Percentiles rank a stretch among this genome's conserved stretches.
Evolutionary conservation across 2,888 invertebrate species (phyloP).

Genomic region (Idaea dimidiata): DNA sequence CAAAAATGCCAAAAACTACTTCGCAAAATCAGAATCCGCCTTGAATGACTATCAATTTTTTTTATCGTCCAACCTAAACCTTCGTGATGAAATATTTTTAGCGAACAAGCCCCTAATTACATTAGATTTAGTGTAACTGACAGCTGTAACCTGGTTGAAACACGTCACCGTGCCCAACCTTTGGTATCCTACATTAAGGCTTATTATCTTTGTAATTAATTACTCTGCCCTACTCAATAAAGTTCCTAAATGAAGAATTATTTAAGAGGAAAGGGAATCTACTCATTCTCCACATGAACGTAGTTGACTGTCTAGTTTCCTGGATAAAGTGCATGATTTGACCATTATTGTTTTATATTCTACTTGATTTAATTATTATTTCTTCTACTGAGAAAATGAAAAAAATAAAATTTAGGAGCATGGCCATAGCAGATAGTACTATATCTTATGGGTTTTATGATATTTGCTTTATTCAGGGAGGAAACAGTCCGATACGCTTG

Average conservation of each 20-base stretch:
- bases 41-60: background rate
- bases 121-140: slow-evolving; percentile 45
- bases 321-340: too few relatives aligned
- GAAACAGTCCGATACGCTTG: slow-evolving; percentile 6
- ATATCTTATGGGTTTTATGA: too few relatives aligned
- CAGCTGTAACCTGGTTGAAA: slow-evolving; percentile 43
- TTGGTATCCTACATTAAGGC: slow-evolving; percentile 44
- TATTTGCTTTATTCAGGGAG: too few relatives aligned
- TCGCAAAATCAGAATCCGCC: background rate
- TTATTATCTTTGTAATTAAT: slow-evolving; percentile 47
- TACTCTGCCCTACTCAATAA: slow-evolving; percentile 14
- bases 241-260: too few relatives aligned
- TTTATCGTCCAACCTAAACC: background rate
- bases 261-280: too few relatives aligned
- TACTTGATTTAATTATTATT: too few relatives aligned
- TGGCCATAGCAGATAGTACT: too few relatives aligned
- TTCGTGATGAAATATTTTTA: background rate
- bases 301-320: background rate
- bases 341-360: too few relatives aligned
- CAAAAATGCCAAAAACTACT: too few relatives aligned
- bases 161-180: slow-evolving; percentile 43
- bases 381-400: too few relatives aligned
- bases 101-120: slow-evolving; percentile 30
- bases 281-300: background rate
- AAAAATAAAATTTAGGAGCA: too few relatives aligned